Conservation (phyloP, 2,797 vertebrate genomes). For the Platyrinchus mystaceus region DNA sequence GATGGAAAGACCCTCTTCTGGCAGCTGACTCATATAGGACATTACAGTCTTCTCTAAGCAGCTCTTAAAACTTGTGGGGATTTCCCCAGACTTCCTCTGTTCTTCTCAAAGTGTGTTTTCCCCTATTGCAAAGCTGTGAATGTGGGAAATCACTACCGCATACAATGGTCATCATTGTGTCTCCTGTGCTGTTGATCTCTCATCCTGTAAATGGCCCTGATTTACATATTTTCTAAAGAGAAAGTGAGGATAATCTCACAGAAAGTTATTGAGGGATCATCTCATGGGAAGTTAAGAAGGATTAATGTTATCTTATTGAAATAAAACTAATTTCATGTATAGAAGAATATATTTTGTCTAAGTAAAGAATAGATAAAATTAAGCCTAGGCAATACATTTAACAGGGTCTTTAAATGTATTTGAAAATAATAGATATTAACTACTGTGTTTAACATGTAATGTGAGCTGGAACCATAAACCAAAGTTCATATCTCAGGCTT, state of each 20-base stretch:
- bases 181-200: neutral
- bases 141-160: neutral
- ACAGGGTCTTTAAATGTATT: neutral
- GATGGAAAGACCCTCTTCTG: neutral
- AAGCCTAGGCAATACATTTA: neutral
- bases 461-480: neutral
- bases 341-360: neutral
- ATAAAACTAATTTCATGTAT: neutral
- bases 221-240: neutral
- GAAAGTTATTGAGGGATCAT: neutral
- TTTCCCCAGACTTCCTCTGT: neutral
- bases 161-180: neutral
- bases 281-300: neutral
- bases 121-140: neutral
- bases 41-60: neutral
- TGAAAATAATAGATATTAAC: neutral
- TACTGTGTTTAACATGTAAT: neutral
- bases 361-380: neutral
- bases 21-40: neutral
- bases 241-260: neutral
- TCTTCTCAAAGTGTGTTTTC: neutral
- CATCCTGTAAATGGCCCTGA: neutral
- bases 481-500: neutral
- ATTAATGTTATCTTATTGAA: constrained; percentile 16
- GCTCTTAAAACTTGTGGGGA: neutral